Conservation (phyloP, 1,140 invertebrate species). For the Chlorops oryzae region DNA sequence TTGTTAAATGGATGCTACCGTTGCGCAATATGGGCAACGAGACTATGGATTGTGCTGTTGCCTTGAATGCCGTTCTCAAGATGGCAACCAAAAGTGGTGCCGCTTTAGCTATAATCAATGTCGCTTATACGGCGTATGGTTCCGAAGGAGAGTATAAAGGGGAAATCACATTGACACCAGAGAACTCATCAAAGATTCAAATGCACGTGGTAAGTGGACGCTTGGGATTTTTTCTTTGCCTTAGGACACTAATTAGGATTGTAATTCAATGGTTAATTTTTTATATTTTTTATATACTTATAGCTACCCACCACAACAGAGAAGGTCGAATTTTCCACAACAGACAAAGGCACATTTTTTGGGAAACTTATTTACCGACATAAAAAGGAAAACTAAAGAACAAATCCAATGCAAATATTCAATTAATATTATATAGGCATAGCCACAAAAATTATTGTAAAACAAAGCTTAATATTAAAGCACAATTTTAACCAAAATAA, state of each 20-base stretch:
- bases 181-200: neutral
- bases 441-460: no score
- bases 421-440: no score
- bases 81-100: neutral
- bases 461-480: no score
- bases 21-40: neutral
- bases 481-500: no score
- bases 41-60: neutral
- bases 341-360: neutral
- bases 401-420: no score
- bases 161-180: neutral
- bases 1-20: neutral
- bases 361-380: neutral
- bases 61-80: neutral
- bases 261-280: neutral
- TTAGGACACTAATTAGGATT: neutral
- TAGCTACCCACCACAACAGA: neutral
- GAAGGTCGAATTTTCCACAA: neutral
- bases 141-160: neutral
- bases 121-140: neutral
- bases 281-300: neutral
- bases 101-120: neutral
- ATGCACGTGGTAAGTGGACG: neutral
- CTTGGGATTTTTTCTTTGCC: no score
- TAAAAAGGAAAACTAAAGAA: no score